Evolutionary conservation across 2,797 vertebrate genomes (phyloP), one percentile per base, ranked within the genome.

Genomic region (Cossypha caffra): DNA sequence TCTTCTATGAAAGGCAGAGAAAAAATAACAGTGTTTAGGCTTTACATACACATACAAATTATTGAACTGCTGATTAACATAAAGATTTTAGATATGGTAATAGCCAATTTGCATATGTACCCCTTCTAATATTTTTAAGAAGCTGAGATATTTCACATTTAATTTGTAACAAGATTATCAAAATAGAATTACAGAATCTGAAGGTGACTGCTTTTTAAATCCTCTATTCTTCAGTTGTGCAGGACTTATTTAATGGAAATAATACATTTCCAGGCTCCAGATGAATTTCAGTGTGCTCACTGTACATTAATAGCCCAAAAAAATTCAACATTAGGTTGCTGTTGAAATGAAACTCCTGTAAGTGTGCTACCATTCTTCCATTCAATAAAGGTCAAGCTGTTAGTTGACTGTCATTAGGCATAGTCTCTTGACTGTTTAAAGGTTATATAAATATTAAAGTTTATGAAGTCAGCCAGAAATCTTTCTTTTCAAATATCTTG

Each of bases 401-500:
- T 96, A 86, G 94, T 45, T 91, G 92, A 82, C 80, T 96, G 71
- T 84, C 95, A 96, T 96, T 97, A 97, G 72, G 55, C 85, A 77
- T 31, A 89, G 75, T 81, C 29, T 94, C 92, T 57, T 86, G 68
- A 90, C 93, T 82, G 62, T 73, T 96, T 95, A 97, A 97, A 97
- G 83, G 72, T 95, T 97, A 97, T 96, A 96, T 97, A 96, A 93
- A 97, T 96, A 96, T 62, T 91, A 86, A 96, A 88, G 90, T 96
- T 93, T 86, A 90, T 90, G 40, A 94, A 97, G 84, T 91, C 78
- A 73, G 43, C 61, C 69, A 71, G 72, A 57, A 92, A 93, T 90
- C 42, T 95, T 95, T 55, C 48, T 81, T 83, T 90, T 87, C 20
- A 88, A 86, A 63, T 76, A 66, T 37, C 66, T 96, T 77, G 23